Conservation (phyloP, 2,797 vertebrate species). For the Jordanella pulchra region DNA sequence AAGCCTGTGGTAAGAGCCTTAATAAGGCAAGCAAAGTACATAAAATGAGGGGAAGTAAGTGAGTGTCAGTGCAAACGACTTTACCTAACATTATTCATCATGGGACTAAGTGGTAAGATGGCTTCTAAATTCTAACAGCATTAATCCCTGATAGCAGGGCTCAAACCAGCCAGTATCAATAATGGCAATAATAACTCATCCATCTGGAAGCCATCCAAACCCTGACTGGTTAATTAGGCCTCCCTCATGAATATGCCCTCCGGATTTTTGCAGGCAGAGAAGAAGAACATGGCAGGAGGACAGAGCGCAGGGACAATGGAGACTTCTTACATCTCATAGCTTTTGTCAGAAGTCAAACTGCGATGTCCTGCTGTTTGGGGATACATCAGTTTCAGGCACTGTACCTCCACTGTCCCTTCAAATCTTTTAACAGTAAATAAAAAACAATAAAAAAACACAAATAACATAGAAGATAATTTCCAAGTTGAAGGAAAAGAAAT, state of each 20-base stretch:
- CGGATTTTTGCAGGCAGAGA: constrained; percentile 61
- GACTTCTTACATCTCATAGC: constrained; percentile 34
- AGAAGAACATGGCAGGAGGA: constrained; percentile 51
- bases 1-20: constrained; percentile 75
- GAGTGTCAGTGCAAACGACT: constrained; percentile 80
- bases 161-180: constrained; percentile 81
- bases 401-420: constrained; percentile 51
- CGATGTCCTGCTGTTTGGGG: constrained; percentile 54
- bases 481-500: not conserved
- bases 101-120: constrained; percentile 80
- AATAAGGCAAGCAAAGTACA: constrained; percentile 79
- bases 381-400: constrained; percentile 47
- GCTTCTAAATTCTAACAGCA: constrained; percentile 80
- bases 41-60: constrained; percentile 76
- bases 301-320: constrained; percentile 48
- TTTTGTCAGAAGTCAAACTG: constrained; percentile 52
- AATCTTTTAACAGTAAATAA: not conserved
- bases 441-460: too few species aligned
- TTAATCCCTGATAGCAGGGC: constrained; percentile 78
- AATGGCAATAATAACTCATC: constrained; percentile 81
- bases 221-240: constrained; percentile 77
- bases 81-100: constrained; percentile 80
- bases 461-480: not conserved
- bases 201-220: constrained; percentile 78
- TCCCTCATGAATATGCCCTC: constrained; percentile 79